phyloP scores from a whole-genome alignment of 2,113 vertebrate genomes.

The Anhinga anhinga region DNA sequence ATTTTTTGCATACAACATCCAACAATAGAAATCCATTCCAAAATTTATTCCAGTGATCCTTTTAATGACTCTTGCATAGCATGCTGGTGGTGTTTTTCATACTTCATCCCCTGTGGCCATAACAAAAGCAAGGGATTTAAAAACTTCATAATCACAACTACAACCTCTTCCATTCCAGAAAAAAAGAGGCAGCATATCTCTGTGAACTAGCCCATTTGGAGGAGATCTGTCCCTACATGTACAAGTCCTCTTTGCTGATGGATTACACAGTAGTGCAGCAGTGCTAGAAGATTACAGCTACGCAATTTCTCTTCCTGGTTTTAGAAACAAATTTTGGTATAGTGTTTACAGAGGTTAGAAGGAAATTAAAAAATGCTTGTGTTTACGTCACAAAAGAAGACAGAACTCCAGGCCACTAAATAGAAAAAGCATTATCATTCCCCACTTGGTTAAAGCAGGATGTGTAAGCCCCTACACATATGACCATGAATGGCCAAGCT shows the following conservation, averaged over 20 bases:
- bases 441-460: background rate
- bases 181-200: background rate
- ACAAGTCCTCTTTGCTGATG: background rate
- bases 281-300: background rate
- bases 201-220: background rate
- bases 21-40: background rate
- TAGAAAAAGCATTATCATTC: background rate
- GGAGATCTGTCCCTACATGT: background rate
- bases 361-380: background rate
- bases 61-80: background rate
- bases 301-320: background rate
- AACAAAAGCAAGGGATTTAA: constrained; percentile 28
- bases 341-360: background rate
- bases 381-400: background rate
- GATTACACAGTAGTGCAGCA: background rate
- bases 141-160: background rate
- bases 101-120: background rate
- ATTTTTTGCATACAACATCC: background rate
- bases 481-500: background rate
- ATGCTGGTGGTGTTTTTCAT: background rate
- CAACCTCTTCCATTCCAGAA: background rate
- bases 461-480: background rate
- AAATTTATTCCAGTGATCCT: background rate
- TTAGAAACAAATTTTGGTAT: background rate
- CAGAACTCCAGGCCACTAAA: background rate